phyloP scores from a whole-genome alignment of 2,113 vertebrate species.

The Helogale parvula region DNA sequence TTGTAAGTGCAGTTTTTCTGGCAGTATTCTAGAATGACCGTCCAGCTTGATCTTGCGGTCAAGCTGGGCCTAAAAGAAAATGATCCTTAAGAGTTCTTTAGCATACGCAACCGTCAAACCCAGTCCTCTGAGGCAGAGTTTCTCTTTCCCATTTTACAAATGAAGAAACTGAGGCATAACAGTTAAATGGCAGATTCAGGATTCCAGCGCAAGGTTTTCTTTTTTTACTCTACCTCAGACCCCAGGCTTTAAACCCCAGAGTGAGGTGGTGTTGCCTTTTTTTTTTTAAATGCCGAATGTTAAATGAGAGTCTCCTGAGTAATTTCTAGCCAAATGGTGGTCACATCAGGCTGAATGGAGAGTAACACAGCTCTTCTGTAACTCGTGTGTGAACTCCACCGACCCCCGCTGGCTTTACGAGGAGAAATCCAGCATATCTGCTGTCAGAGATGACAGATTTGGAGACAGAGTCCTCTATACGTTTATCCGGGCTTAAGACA shows the following conservation, averaged over 20 bases:
- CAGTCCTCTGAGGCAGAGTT: neutral
- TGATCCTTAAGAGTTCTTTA: neutral
- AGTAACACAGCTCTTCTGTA: neutral
- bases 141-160: neutral
- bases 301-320: neutral
- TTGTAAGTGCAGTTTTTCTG: neutral
- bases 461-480: neutral
- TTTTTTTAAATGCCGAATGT: neutral
- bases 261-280: neutral
- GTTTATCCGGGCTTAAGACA: slow-evolving; percentile 41
- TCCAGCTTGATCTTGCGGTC: neutral
- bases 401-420: neutral
- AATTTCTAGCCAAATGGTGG: neutral
- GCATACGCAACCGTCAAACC: neutral
- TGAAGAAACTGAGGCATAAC: neutral
- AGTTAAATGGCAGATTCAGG: neutral
- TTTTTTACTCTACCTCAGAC: neutral
- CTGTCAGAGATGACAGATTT: slow-evolving; percentile 3
- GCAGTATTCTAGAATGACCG: neutral
- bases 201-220: neutral
- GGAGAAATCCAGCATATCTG: neutral
- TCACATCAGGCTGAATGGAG: neutral
- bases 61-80: neutral
- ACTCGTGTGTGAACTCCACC: neutral
- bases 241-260: neutral